Conservation (phyloP, 2,888 invertebrate species). For the Tortricodes alternella region DNA sequence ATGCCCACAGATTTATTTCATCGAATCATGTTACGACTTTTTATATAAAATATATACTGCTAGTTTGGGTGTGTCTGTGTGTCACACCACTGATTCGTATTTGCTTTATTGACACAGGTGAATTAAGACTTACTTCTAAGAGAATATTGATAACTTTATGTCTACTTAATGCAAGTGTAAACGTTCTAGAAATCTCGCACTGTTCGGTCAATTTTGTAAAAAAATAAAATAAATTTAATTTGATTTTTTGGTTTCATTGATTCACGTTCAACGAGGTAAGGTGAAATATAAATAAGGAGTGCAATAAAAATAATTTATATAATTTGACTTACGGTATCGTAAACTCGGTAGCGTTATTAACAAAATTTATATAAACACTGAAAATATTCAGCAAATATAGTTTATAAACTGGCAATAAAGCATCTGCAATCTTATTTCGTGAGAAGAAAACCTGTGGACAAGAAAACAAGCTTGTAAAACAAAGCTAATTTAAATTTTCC, state of each 20-base stretch:
- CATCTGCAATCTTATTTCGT: slow-evolving; percentile 66
- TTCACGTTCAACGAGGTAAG: background rate
- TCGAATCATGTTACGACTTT: slow-evolving; percentile 75
- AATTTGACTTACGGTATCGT: slow-evolving; percentile 78
- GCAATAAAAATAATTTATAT: slow-evolving; percentile 82
- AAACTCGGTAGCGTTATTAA: slow-evolving; percentile 80
- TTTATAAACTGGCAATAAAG: slow-evolving; percentile 79
- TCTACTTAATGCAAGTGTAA: slow-evolving; percentile 83
- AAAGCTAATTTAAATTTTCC: background rate
- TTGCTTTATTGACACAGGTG: slow-evolving; percentile 79
- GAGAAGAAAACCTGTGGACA: slow-evolving; percentile 59
- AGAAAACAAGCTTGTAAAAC: slow-evolving; percentile 22
- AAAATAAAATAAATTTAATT: slow-evolving; percentile 80
- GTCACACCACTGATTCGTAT: slow-evolving; percentile 54
- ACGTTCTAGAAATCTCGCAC: slow-evolving; percentile 83
- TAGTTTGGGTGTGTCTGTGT: slow-evolving; percentile 57
- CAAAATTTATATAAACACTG: slow-evolving; percentile 78
- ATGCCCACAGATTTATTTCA: slow-evolving; percentile 61
- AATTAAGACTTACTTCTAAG: slow-evolving; percentile 81
- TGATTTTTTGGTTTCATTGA: slow-evolving; percentile 62
- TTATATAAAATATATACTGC: slow-evolving; percentile 62
- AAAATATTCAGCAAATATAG: slow-evolving; percentile 80
- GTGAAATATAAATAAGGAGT: slow-evolving; percentile 56
- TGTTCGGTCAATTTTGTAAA: slow-evolving; percentile 83
- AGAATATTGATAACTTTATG: slow-evolving; percentile 79